Percentiles rank a stretch among this genome's conserved stretches.
Conservation (phyloP, 1,140 invertebrate species). For the Panulirus ornatus region DNA sequence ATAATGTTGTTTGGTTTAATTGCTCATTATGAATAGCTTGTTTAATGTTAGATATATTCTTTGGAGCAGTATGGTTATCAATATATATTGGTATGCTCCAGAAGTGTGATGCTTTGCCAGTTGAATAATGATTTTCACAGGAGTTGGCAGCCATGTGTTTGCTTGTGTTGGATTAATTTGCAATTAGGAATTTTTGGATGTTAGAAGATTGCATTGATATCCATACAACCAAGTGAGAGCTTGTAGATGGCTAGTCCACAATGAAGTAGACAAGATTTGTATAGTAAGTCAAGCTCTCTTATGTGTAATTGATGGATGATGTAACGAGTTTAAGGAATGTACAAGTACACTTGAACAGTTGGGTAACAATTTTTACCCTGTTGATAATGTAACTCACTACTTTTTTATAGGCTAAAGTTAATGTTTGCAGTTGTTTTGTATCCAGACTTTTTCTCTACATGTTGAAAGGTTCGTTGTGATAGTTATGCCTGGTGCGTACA, state of each 20-base stretch:
- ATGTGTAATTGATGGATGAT: background rate
- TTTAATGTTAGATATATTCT: slow-evolving; percentile 15
- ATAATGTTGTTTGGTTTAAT: slow-evolving; percentile 34
- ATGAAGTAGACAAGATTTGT: background rate
- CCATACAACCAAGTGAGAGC: slow-evolving; percentile 11
- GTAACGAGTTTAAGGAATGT: slow-evolving; percentile 29
- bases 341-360: slow-evolving; percentile 38
- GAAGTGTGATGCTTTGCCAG: slow-evolving; percentile 46
- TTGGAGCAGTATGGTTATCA: slow-evolving; percentile 15
- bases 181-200: background rate
- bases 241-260: slow-evolving; percentile 33
- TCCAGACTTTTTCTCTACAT: slow-evolving; percentile 48
- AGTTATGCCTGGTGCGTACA: slow-evolving; percentile 56
- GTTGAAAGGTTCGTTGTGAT: slow-evolving; percentile 63
- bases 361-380: slow-evolving; percentile 10
- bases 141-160: background rate
- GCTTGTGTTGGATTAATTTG: slow-evolving; percentile 8
- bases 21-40: slow-evolving; percentile 59
- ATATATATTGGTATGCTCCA: slow-evolving; percentile 20
- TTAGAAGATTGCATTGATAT: slow-evolving; percentile 6
- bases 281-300: background rate
- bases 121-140: slow-evolving; percentile 5
- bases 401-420: slow-evolving; percentile 29
- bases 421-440: slow-evolving; percentile 49
- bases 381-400: slow-evolving; percentile 32